phyloP scores from a whole-genome alignment of 1,140 invertebrate species.

The Matsumurasca onukii region DNA sequence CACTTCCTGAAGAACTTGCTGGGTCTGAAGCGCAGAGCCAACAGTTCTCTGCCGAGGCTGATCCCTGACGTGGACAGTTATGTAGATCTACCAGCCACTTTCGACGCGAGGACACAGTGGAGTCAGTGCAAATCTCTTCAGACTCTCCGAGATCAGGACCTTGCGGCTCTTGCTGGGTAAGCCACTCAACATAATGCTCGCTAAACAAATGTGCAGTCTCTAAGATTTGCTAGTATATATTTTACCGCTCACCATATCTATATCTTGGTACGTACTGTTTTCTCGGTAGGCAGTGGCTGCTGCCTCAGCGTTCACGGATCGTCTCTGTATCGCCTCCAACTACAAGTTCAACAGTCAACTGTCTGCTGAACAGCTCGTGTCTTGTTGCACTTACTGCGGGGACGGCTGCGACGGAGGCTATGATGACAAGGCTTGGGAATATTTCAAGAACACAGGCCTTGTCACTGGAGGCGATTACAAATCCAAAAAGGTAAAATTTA shows the following conservation, averaged over 20 bases:
- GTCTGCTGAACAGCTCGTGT: constrained; percentile 63
- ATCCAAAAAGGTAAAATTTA: constrained; percentile 47
- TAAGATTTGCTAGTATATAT: no score
- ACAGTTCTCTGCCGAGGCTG: neutral
- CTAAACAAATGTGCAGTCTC: no score
- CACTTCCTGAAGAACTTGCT: neutral
- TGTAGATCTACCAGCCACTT: constrained; percentile 60
- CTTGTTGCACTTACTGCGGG: constrained; percentile 63
- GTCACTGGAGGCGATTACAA: constrained; percentile 65
- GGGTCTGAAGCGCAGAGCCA: neutral
- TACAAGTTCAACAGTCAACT: constrained; percentile 55
- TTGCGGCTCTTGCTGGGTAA: constrained; percentile 67
- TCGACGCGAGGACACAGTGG: constrained; percentile 80
- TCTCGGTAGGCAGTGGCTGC: constrained; percentile 61
- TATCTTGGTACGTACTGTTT: constrained; percentile 37
- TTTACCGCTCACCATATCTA: no score
- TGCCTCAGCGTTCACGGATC: constrained; percentile 68
- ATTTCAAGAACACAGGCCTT: constrained; percentile 53
- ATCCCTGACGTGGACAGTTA: constrained; percentile 39
- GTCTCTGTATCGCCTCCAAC: constrained; percentile 63
- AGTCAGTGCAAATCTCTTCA: constrained; percentile 75
- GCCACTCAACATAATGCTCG: no score
- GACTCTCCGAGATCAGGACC: constrained; percentile 75
- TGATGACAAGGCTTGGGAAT: constrained; percentile 59
- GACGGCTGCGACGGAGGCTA: constrained; percentile 67